Evolutionary conservation across 2,888 invertebrate species (phyloP), one percentile per base, ranked within the genome.

Genomic region (Brachynemurus nebulosus): DNA sequence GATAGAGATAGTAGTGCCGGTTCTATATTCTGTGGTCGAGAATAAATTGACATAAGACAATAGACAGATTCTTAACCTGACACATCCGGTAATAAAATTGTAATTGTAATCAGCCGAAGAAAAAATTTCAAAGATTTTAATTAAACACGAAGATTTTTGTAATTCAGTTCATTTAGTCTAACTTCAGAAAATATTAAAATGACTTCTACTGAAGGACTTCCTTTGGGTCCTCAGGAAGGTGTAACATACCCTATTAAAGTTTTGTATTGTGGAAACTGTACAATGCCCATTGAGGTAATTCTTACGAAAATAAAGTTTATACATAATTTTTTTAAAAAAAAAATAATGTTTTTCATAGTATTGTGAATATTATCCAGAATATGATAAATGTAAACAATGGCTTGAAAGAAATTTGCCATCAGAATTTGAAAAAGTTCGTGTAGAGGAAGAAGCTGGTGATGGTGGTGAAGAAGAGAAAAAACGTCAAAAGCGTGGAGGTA

Each of bases 371-470:
- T 93, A 95, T 66, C 96, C 96, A 8, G 92, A 92, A 64, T 91
- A 90, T 62, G 96, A 95, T 51, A 92, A 92, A 67, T 98, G 97
- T 63, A 92, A 93, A 63, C 83, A 83, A 52, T 98, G 97, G 97
- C 67, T 97, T 51, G 92, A 95, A 65, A 85, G 86, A 57, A 81
- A 96, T 70, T 69, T 97, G 51, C 96, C 97, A 1, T 83, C 83
- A 37, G 88, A 93, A 63, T 92, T 96, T 63, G 88, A 90, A 58
- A 86, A 88, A 66, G 78, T 88, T 2, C 84, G 83, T 69, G 69
- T 82, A 54, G 79, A 78, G 69, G 66, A 70, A 63, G 65, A 63
- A 43, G 74, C 72, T 47, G 78, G 77, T 47, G 78, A 77, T 51
- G 81, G 78, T 54, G 82, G 73, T 40, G 80, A 78, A 46, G 92